Evolutionary conservation across 2,888 invertebrate species (phyloP).

Genomic region (Tubulanus polymorphus): DNA sequence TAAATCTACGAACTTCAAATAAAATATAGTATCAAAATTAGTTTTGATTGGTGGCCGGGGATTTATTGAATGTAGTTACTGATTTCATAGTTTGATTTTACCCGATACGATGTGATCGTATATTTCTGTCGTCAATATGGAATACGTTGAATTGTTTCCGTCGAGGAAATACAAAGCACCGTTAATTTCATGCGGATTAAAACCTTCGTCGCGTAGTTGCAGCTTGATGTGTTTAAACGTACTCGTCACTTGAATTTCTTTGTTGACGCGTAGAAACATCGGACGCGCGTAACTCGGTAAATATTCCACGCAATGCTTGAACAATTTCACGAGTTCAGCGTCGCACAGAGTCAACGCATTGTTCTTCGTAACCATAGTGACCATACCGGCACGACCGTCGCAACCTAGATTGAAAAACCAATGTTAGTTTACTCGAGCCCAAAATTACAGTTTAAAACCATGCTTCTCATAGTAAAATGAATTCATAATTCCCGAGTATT

Average conservation of each 20-base stretch:
- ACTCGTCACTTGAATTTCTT: constrained; percentile 25
- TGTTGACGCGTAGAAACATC: constrained; percentile 28
- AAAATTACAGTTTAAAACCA: too few relatives aligned
- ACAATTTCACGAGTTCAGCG: constrained; percentile 16
- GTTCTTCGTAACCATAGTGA: constrained; percentile 27
- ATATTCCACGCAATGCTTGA: constrained; percentile 7
- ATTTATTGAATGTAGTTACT: too few relatives aligned
- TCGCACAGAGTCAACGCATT: constrained; percentile 15
- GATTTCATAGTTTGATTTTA: not conserved
- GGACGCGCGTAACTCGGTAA: constrained; percentile 36
- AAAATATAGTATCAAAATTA: too few relatives aligned
- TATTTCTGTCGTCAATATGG: constrained; percentile 15
- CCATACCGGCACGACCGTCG: constrained; percentile 42
- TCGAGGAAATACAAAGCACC: constrained; percentile 32
- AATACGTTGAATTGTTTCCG: constrained; percentile 21
- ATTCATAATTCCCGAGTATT: too few relatives aligned
- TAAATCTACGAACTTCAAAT: too few relatives aligned
- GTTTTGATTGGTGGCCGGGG: too few relatives aligned
- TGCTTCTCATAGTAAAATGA: too few relatives aligned
- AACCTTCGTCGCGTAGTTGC: constrained; percentile 35
- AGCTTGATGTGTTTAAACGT: constrained; percentile 40
- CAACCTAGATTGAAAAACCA: too few relatives aligned
- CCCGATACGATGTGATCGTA: not conserved
- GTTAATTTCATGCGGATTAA: constrained; percentile 23
- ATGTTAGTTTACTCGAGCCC: too few relatives aligned